Evolutionary conservation across 2,888 invertebrate species (phyloP), one percentile per base, ranked within the genome.

Genomic region (Chloroclystis v-ata): DNA sequence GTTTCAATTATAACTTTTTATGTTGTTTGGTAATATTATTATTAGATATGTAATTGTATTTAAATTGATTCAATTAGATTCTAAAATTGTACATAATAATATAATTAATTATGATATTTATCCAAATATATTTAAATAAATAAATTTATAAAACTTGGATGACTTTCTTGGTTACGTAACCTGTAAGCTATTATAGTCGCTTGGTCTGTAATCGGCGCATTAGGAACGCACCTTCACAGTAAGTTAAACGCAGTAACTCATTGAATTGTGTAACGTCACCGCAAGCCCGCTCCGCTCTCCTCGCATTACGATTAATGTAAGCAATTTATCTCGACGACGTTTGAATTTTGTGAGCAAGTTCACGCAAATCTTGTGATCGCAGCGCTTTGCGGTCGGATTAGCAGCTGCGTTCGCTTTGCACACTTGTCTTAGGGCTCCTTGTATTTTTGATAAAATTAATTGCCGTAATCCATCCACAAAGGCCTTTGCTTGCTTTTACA

Each of bases 231-330:
- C 35, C 33, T 10, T 16, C 20, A 10, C 35, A 35, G 35, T 35
- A 35, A 3, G 16, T 45, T 45, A 42, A 50, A 39, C 26, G 39
- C 42, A 43, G 46, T 46, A 50, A 46, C 46, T 50, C 46, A 50
- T 43, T 50, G 50, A 46, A 46, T 46, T 45, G 46, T 37, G 11
- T 45, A 20, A 43, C 50, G 45, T 49, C 46, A 39, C 26, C 25
- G 42, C 43, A 30, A 37, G 42, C 45, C 30, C 37, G 46, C 50
- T 43, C 32, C 39, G 46, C 42, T 46, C 50, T 49, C 40, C 28
- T 47, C 46, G 39, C 50, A 50, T 50, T 50, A 50, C 42, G 47
- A 52, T 48, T 52, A 52, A 52, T 52, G 52, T 52, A 48, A 48
- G 47, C 48, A 52, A 52, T 52, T 52, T 52, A 44, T 52, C 52